These are phyloP conservation scores for Elgaria multicarinata DNA, from an alignment of 2,113 vertebrate genomes.

Conservation along the genomic window DNA sequence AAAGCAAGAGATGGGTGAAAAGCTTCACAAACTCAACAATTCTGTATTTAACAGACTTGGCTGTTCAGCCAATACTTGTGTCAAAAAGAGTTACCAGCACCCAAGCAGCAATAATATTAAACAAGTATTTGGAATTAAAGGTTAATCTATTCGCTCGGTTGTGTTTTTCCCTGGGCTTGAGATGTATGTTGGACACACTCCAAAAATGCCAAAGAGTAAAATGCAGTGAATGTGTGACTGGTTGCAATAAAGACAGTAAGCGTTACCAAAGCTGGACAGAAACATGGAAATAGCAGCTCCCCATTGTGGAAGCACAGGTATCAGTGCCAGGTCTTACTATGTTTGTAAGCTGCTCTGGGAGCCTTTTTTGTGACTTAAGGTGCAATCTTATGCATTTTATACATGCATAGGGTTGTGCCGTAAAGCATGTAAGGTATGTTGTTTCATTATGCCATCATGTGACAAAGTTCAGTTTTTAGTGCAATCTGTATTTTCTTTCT, in stretches of 20 bases:
- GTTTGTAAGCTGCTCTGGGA: too few relatives aligned
- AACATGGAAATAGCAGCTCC: neutral
- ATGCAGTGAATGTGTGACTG: neutral
- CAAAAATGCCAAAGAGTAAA: neutral
- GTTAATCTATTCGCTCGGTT: neutral
- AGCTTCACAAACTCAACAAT: constrained; percentile 44
- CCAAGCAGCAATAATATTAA: neutral
- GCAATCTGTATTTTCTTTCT: neutral
- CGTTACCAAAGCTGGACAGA: neutral
- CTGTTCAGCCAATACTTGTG: neutral
- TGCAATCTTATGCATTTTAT: too few relatives aligned
- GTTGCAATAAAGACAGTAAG: neutral
- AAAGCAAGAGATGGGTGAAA: constrained; percentile 51
- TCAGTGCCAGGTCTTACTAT: neutral
- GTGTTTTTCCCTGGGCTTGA: neutral
- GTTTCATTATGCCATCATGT: neutral
- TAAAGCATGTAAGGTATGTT: neutral
- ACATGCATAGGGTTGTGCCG: too few relatives aligned
- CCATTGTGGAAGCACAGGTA: neutral
- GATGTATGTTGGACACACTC: neutral
- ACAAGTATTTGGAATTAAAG: neutral
- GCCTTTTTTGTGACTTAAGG: too few relatives aligned
- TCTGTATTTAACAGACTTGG: constrained; percentile 13
- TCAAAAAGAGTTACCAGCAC: neutral
- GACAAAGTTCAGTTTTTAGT: neutral